phyloP scores from a whole-genome alignment of 2,113 vertebrate species.

The Menura novaehollandiae region DNA sequence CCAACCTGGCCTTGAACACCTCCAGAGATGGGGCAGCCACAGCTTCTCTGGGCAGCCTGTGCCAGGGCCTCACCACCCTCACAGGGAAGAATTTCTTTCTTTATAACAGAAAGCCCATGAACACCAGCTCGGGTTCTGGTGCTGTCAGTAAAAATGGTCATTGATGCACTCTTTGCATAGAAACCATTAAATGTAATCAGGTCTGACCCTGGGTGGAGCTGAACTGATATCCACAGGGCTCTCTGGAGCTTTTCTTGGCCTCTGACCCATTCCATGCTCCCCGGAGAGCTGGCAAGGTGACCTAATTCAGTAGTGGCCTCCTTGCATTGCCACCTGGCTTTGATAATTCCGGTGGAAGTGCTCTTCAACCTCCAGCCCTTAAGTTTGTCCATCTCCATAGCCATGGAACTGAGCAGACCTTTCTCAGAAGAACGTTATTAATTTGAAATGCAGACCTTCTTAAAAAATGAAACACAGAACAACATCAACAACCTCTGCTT shows the following conservation, averaged over 20 bases:
- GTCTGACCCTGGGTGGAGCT: neutral
- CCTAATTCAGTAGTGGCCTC: neutral
- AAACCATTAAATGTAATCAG: neutral
- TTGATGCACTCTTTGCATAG: neutral
- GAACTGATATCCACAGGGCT: neutral
- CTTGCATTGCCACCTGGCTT: neutral
- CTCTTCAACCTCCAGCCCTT: neutral
- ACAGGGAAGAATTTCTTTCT: neutral
- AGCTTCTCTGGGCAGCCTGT: neutral
- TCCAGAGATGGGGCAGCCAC: neutral
- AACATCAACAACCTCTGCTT: neutral
- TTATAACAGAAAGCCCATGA: neutral
- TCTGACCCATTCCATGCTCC: neutral
- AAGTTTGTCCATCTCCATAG: neutral
- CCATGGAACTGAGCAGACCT: neutral
- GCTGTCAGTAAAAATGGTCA: neutral
- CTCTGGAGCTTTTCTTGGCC: neutral
- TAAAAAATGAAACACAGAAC: neutral
- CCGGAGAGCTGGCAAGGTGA: neutral
- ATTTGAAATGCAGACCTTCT: neutral
- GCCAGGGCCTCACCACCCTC: neutral
- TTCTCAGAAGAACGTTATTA: neutral
- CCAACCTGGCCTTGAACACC: accelerated
- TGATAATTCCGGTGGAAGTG: neutral
- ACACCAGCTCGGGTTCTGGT: neutral